These are phyloP conservation scores for Alectoris magna DNA, from an alignment of 2,797 vertebrate genomes.

Conservation along the genomic window DNA sequence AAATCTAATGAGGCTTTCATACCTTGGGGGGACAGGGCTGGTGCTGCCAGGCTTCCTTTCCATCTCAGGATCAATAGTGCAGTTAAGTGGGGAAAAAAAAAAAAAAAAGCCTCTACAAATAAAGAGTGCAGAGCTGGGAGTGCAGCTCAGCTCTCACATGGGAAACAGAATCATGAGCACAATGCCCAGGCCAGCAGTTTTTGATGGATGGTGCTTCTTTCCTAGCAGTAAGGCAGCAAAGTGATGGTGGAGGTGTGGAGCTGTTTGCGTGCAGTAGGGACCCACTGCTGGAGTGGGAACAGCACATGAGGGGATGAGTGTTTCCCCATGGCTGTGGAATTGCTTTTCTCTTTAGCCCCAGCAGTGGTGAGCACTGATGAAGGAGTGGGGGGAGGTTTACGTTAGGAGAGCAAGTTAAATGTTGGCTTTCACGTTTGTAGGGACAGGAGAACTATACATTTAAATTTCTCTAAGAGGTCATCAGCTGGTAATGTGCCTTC, in stretches of 20 bases:
- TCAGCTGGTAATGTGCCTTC: neutral
- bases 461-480: neutral
- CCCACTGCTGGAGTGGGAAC: neutral
- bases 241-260: fast-evolving
- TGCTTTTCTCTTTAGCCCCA: neutral
- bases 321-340: neutral
- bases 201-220: neutral
- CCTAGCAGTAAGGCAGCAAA: neutral
- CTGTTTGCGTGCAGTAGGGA: neutral
- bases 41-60: slow-evolving; percentile 25
- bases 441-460: neutral
- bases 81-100: slow-evolving; percentile 29
- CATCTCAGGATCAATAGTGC: slow-evolving; percentile 60
- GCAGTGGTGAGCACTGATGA: neutral
- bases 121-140: neutral
- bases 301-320: neutral
- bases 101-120: slow-evolving; percentile 43
- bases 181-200: neutral
- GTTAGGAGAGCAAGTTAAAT: neutral
- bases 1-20: slow-evolving; percentile 60
- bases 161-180: slow-evolving; percentile 11
- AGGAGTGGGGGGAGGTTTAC: neutral
- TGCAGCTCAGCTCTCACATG: slow-evolving; percentile 35
- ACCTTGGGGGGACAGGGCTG: neutral
- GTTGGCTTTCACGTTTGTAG: neutral